A percentile compares a stretch with the other conserved stretches of the same genome.
Conservation (phyloP, 2,888 invertebrate species). For the Synanthedon myopaeformis region DNA sequence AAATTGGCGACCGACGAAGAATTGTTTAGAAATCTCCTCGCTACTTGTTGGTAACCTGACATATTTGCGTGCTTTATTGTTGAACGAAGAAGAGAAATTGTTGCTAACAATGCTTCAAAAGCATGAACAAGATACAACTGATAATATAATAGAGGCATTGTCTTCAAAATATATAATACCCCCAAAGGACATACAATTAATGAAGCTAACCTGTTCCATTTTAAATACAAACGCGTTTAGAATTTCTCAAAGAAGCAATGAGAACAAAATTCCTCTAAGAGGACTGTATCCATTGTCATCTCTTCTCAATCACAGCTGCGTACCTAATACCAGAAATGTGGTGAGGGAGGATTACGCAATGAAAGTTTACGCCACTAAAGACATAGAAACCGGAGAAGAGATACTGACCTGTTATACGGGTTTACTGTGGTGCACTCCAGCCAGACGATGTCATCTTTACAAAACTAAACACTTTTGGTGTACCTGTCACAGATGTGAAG, state of each 20-base stretch:
- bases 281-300: slow-evolving; percentile 76
- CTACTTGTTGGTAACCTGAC: slow-evolving; percentile 28
- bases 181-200: slow-evolving; percentile 60
- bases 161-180: slow-evolving; percentile 49
- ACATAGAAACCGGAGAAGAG: slow-evolving; percentile 71
- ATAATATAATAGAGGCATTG: slow-evolving; percentile 62
- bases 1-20: slow-evolving; percentile 49
- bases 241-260: slow-evolving; percentile 35
- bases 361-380: slow-evolving; percentile 68
- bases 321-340: slow-evolving; percentile 75
- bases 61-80: slow-evolving; percentile 35
- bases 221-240: slow-evolving; percentile 77
- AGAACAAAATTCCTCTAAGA: slow-evolving; percentile 51
- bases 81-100: slow-evolving; percentile 40
- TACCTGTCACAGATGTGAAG: slow-evolving; percentile 72
- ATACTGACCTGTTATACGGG: slow-evolving; percentile 76
- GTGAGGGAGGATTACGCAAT: slow-evolving; percentile 68
- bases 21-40: slow-evolving; percentile 14
- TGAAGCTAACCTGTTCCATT: slow-evolving; percentile 63
- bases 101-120: slow-evolving; percentile 60
- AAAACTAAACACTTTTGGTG: slow-evolving; percentile 77
- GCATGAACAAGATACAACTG: slow-evolving; percentile 27
- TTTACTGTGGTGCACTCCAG: slow-evolving; percentile 75
- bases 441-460: slow-evolving; percentile 70
- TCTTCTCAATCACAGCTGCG: slow-evolving; percentile 76